Evolutionary conservation across 2,113 vertebrate genomes (phyloP), one percentile per base, ranked within the genome.

Genomic region (Equus przewalskii): DNA sequence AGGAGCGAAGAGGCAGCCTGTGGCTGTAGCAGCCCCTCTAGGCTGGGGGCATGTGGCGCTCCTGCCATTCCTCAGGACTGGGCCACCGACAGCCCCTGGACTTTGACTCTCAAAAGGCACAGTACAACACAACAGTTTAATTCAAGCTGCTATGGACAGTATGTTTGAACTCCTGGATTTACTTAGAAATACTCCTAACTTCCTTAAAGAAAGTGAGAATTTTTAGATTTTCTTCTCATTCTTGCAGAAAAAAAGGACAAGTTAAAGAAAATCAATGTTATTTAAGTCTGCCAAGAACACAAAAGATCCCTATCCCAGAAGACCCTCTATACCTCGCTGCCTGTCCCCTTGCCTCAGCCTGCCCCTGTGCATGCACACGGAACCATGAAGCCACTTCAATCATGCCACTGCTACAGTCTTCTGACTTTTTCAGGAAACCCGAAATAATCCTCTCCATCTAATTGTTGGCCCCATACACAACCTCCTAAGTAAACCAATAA

Each of bases 21-120:
- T 13, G 33, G 26, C 33, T 7, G 4, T 15, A 12, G n/a, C 6
- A 4, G 26, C 2, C 33, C 41, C 60, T 22, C 3, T 2, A 9
- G 15, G 19, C 49, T 28, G 46, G 24, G 28, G 46, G 24, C 6
- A 1, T 0, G 7, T 5, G 22, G 11, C 1, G 0, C 0, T 28
- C 22, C 2, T 28, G 1, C 65, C 44, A 0, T 13, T 49, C 30
- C 4, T 73, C 65, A 13, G 7, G 1, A 21, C 7, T 44, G 12
- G 13, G 51, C 19, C 21, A 26, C 12, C 28, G 22, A 56, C 7
- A 3, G 1, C 7, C 36, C 10, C 56, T 85, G 7, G 14, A 62
- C 24, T 56, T 26, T 67, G 18, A 73, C 22, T 41, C 26, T 54
- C 11, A 28, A 80, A 72, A 80, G 41, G 14, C 46, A 51, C 58